These are phyloP conservation scores for Mizuhopecten yessoensis DNA, from an alignment of 1,140 invertebrate genomes.

Conservation along the genomic window DNA sequence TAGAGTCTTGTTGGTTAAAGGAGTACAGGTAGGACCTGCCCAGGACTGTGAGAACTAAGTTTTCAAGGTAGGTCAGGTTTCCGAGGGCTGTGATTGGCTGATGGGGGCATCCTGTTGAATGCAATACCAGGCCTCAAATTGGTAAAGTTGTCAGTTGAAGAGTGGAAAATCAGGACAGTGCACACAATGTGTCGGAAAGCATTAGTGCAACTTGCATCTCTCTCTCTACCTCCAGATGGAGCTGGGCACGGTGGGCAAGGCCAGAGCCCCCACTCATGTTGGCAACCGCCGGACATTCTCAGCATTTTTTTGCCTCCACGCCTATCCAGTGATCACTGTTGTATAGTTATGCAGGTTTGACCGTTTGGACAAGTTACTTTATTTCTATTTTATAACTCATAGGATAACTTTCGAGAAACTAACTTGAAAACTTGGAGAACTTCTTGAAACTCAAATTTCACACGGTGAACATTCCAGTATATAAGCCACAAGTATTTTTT, in stretches of 20 bases:
- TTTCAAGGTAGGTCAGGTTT: conserved; percentile 59
- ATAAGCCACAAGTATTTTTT: neutral
- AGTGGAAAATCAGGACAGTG: conserved; percentile 68
- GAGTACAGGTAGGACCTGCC: conserved; percentile 11
- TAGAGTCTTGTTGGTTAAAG: conserved; percentile 49
- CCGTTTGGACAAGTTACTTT: conserved; percentile 1
- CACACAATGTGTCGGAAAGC: conserved; percentile 71
- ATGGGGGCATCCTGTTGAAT: conserved; percentile 53
- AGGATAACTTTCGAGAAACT: neutral
- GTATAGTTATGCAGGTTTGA: conserved; percentile 27
- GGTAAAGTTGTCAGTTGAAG: conserved; percentile 76
- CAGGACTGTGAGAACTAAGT: conserved; percentile 49
- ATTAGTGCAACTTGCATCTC: conserved; percentile 67
- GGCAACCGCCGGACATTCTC: conserved; percentile 44
- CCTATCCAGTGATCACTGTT: conserved; percentile 29
- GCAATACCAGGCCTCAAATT: conserved; percentile 76
- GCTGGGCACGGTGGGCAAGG: conserved; percentile 48
- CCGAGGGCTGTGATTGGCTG: conserved; percentile 68
- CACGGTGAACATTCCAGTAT: neutral
- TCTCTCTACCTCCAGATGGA: conserved; percentile 46
- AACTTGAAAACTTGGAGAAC: conserved; percentile 13
- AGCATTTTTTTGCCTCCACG: conserved; percentile 46
- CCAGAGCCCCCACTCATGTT: conserved; percentile 14
- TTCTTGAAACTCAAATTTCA: neutral
- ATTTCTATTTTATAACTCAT: neutral